These are phyloP conservation scores for Hiodon tergisus DNA, from an alignment of 2,113 vertebrate genomes.

Conservation along the genomic window DNA sequence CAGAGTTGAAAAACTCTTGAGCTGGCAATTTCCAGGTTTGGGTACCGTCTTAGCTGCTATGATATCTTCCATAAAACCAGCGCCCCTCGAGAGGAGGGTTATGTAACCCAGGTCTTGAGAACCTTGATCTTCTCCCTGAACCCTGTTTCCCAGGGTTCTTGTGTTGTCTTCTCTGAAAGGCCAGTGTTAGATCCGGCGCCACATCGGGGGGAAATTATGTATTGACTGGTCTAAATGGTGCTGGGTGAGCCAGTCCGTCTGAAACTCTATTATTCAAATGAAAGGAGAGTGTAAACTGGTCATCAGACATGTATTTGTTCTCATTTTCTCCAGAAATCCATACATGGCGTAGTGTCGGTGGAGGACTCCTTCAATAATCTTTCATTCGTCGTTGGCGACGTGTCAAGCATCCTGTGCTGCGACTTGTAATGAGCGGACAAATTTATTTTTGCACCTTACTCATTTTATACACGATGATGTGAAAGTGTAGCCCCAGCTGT, in stretches of 20 bases:
- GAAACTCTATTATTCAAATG: constrained; percentile 16
- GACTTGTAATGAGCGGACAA: constrained; percentile 12
- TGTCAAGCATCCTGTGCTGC: constrained; percentile 15
- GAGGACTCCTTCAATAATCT: neutral
- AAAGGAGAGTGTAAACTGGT: constrained; percentile 1
- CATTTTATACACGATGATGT: constrained; percentile 35
- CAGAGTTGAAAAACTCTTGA: neutral
- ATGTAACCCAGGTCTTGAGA: constrained; percentile 1
- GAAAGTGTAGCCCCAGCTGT: constrained; percentile 39
- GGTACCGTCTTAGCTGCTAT: neutral
- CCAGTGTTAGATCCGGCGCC: constrained; percentile 13
- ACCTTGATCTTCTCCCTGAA: constrained; percentile 10
- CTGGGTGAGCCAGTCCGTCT: neutral
- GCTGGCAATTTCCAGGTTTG: constrained; percentile 13
- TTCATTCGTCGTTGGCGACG: constrained; percentile 6
- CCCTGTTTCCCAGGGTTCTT: neutral
- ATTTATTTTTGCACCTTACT: constrained; percentile 30
- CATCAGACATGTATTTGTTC: constrained; percentile 9
- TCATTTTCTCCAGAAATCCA: constrained; percentile 20
- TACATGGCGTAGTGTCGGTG: neutral
- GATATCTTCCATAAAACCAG: neutral
- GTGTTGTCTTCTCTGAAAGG: neutral
- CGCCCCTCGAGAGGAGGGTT: neutral
- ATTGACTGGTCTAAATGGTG: neutral
- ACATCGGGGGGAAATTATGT: constrained; percentile 5